Evolutionary conservation across 1,140 invertebrate species (phyloP).

Genomic region (Euwallacea fornicatus): DNA sequence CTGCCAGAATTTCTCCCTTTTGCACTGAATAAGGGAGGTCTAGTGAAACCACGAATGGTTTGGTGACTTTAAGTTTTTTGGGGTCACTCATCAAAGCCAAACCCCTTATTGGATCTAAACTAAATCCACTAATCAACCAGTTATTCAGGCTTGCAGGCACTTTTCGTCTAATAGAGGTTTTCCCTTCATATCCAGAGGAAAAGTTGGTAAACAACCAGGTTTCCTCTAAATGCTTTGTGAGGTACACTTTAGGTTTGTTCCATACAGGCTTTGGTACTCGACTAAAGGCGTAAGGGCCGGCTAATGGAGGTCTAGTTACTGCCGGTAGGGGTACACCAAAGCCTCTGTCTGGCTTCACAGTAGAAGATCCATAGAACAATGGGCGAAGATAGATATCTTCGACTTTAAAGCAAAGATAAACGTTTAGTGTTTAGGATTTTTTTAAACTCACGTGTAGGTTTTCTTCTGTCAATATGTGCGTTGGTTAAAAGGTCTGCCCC

Average conservation of each 20-base stretch:
- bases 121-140: slow-evolving; percentile 92
- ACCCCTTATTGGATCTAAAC: slow-evolving; percentile 80
- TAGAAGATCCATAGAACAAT: slow-evolving; percentile 55
- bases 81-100: slow-evolving; percentile 76
- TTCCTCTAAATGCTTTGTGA: slow-evolving; percentile 70
- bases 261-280: slow-evolving; percentile 78
- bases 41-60: slow-evolving; percentile 84
- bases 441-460: slow-evolving; percentile 62
- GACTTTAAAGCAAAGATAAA: slow-evolving; percentile 42
- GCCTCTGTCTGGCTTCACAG: slow-evolving; percentile 62
- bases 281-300: slow-evolving; percentile 89
- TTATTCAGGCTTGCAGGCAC: slow-evolving; percentile 91
- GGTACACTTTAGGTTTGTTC: slow-evolving; percentile 77
- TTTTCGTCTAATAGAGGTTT: slow-evolving; percentile 59
- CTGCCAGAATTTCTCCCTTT: slow-evolving; percentile 84
- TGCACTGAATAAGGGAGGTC: slow-evolving; percentile 86
- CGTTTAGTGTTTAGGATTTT: neutral
- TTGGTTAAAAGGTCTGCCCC: slow-evolving; percentile 79
- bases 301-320: slow-evolving; percentile 76
- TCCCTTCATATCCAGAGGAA: slow-evolving; percentile 65
- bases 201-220: slow-evolving; percentile 87
- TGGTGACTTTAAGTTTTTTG: slow-evolving; percentile 80
- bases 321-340: slow-evolving; percentile 57
- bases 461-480: slow-evolving; percentile 62
- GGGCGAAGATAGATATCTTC: slow-evolving; percentile 52